A percentile compares a stretch with the other conserved stretches of the same genome.
Evolutionary conservation across 2,888 invertebrate species (phyloP).

Genomic region (Vesta saturnalis): DNA sequence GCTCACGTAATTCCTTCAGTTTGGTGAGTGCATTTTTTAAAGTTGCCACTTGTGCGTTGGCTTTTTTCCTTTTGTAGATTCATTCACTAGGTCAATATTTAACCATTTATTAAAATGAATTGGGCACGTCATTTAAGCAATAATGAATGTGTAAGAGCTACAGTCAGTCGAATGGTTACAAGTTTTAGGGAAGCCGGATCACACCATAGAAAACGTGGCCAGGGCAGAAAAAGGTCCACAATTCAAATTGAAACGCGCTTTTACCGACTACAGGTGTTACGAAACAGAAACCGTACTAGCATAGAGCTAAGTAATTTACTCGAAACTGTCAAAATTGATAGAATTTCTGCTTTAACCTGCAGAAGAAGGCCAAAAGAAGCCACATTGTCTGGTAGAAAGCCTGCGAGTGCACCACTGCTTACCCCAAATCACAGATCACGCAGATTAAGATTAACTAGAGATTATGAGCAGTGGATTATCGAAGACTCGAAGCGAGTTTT

Average conservation of each 20-base stretch:
- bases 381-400: slow-evolving; percentile 16
- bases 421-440: no score
- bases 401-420: slow-evolving; percentile 9
- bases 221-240: background rate
- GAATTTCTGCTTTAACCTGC: slow-evolving; percentile 12
- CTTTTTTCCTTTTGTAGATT: no score
- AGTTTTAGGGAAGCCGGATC: background rate
- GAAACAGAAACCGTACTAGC: slow-evolving; percentile 8
- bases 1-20: no score
- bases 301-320: slow-evolving; percentile 14
- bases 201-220: slow-evolving; percentile 3
- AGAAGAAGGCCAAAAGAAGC: slow-evolving; percentile 15
- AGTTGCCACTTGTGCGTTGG: no score
- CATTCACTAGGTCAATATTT: no score
- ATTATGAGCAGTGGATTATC: no score
- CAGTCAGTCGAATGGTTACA: slow-evolving; percentile 3
- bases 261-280: background rate
- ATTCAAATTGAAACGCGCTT: background rate
- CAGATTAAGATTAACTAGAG: background rate
- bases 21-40: no score
- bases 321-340: slow-evolving; percentile 13
- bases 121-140: no score
- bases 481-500: no score
- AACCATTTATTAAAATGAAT: no score
- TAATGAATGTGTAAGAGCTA: no score